phyloP scores from a whole-genome alignment of 2,888 invertebrate genomes.

The Tipula vernalis region DNA sequence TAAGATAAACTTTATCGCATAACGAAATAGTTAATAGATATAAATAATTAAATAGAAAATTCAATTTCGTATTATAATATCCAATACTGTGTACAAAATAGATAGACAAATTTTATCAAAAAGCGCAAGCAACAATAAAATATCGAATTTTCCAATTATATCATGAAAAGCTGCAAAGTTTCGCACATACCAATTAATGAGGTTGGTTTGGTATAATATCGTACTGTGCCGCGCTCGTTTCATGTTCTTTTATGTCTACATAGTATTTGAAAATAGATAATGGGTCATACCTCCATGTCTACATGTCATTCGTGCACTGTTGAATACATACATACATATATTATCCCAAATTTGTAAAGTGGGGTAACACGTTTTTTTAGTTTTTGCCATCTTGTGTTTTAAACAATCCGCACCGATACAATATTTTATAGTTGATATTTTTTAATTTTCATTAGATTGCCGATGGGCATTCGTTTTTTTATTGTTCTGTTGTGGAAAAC shows the following conservation, averaged over 20 bases:
- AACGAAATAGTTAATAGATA: neutral
- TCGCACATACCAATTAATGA: slow-evolving; percentile 17
- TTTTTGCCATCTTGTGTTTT: neutral
- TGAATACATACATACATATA: neutral
- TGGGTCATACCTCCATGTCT: neutral
- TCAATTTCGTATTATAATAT: neutral
- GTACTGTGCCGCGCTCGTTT: neutral
- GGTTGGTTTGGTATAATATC: slow-evolving; percentile 9
- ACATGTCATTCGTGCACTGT: neutral
- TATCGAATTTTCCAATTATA: neutral
- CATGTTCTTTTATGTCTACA: neutral
- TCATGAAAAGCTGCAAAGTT: slow-evolving; percentile 16
- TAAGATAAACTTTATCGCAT: neutral
- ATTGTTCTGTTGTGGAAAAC: neutral
- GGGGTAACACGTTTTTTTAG: neutral
- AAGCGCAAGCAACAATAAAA: neutral
- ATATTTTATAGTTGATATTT: neutral
- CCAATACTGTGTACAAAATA: neutral
- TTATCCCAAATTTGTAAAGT: neutral
- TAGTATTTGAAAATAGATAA: neutral
- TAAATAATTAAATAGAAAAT: neutral
- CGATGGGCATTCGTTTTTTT: neutral
- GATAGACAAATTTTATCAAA: neutral
- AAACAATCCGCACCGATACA: neutral
- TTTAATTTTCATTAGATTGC: neutral